phyloP scores from a whole-genome alignment of 2,113 vertebrate genomes.

The Catagonus wagneri region DNA sequence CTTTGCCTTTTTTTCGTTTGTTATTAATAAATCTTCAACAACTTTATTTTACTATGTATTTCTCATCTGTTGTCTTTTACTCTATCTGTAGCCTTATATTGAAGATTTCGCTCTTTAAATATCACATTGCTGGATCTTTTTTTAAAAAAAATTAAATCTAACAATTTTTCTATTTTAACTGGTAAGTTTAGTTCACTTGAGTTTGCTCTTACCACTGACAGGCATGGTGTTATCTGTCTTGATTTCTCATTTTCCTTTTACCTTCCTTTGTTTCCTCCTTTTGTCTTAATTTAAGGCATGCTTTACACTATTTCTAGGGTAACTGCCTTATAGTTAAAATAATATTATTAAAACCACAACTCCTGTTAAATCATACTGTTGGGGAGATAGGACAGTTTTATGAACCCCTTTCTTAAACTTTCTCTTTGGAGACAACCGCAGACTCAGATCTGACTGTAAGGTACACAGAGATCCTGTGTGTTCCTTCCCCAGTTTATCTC shows the following conservation, averaged over 20 bases:
- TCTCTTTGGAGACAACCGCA: not conserved
- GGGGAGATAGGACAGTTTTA: not conserved
- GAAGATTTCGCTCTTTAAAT: not conserved
- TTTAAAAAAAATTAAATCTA: not conserved
- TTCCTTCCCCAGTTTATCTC: not conserved
- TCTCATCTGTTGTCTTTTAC: not conserved
- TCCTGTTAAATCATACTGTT: slow-evolving; percentile 23
- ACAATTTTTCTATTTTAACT: not conserved
- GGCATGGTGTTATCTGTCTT: not conserved
- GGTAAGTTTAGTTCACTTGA: not conserved
- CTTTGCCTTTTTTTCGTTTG: not conserved
- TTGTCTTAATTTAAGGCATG: not conserved
- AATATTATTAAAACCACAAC: not conserved
- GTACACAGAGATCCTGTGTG: not conserved
- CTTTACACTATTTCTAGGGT: not conserved
- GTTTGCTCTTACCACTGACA: not conserved
- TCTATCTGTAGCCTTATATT: not conserved
- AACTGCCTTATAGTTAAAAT: not conserved
- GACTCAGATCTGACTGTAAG: not conserved
- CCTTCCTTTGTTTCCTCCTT: not conserved
- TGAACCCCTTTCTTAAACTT: not conserved
- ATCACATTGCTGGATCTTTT: not conserved
- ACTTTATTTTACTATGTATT: not conserved
- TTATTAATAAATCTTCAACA: not conserved
- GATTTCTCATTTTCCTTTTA: not conserved